phyloP scores from a whole-genome alignment of 2,113 vertebrate genomes.

The Coryphaenoides rupestris region DNA sequence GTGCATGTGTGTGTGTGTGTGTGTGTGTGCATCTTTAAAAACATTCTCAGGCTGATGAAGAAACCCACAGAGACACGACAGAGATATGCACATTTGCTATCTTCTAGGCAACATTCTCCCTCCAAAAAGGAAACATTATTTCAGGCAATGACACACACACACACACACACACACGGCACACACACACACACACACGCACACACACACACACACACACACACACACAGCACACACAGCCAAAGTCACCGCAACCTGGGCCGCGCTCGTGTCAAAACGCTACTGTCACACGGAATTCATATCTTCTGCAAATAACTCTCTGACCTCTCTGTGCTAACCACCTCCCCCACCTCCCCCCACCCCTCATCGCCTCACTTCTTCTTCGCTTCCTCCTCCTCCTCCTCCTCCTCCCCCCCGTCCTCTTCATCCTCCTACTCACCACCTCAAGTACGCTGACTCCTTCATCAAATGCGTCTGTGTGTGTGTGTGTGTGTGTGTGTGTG shows the following conservation, averaged over 20 bases:
- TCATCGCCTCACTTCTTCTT: conserved; percentile 11
- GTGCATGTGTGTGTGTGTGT: neutral
- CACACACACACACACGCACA: too few species aligned
- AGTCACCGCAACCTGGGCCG: conserved; percentile 7
- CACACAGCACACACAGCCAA: too few species aligned
- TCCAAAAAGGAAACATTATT: too few species aligned
- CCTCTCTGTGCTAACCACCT: conserved; percentile 15
- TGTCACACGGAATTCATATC: conserved; percentile 10
- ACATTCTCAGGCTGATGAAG: too few species aligned
- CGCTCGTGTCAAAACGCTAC: too few species aligned
- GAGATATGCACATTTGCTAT: conserved; percentile 1
- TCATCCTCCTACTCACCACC: conserved; percentile 7
- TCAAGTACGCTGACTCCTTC: too few species aligned
- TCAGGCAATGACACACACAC: too few species aligned
- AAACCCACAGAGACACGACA: neutral
- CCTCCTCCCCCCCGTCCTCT: conserved; percentile 32
- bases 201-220: too few species aligned
- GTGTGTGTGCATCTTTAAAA: neutral
- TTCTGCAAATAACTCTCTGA: conserved; percentile 41
- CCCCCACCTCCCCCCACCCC: conserved; percentile 11
- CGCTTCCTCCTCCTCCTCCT: conserved; percentile 45
- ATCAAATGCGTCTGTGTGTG: too few species aligned
- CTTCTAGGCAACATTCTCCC: too few species aligned
- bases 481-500: too few species aligned
- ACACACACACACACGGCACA: too few species aligned